A percentile compares a stretch with the other conserved stretches of the same genome.
These are phyloP conservation scores for Luehdorfia chinensis DNA, from an alignment of 1,140 invertebrate genomes.

Conservation along the genomic window DNA sequence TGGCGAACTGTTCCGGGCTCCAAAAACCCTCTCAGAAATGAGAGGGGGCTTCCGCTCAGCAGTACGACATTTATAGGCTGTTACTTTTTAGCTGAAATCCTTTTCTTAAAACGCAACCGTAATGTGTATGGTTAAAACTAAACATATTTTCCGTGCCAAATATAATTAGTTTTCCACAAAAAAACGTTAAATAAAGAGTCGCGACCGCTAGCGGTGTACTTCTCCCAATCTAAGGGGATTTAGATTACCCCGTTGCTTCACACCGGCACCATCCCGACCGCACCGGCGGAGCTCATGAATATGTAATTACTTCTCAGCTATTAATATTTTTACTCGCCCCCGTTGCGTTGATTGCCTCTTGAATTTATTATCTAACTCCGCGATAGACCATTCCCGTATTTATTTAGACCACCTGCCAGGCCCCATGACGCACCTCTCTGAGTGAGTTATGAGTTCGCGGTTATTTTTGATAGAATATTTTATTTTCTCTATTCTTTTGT, in stretches of 20 bases:
- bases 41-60: too few species aligned
- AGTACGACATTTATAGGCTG: too few species aligned
- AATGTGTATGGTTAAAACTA: too few species aligned
- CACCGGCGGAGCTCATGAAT: conserved; percentile 61
- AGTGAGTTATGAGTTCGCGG: conserved; percentile 66
- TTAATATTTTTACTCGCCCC: conserved; percentile 73
- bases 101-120: too few species aligned
- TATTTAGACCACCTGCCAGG: conserved; percentile 74
- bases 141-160: too few species aligned
- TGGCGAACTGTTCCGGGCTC: too few species aligned
- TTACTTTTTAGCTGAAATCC: too few species aligned
- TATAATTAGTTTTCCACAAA: too few species aligned
- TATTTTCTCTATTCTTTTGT: conserved; percentile 55
- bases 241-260: conserved; percentile 44
- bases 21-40: too few species aligned
- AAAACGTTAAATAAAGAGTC: too few species aligned
- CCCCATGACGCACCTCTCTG: conserved; percentile 49
- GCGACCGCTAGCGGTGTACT: conserved; percentile 15
- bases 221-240: conserved; percentile 37
- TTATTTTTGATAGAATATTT: conserved; percentile 75
- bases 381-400: conserved; percentile 72
- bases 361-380: conserved; percentile 74
- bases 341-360: conserved; percentile 74
- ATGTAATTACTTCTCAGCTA: conserved; percentile 73
- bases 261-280: conserved; percentile 33